Evolutionary conservation across 2,888 invertebrate genomes (phyloP).

Genomic region (Megaustenia siamemsis): DNA sequence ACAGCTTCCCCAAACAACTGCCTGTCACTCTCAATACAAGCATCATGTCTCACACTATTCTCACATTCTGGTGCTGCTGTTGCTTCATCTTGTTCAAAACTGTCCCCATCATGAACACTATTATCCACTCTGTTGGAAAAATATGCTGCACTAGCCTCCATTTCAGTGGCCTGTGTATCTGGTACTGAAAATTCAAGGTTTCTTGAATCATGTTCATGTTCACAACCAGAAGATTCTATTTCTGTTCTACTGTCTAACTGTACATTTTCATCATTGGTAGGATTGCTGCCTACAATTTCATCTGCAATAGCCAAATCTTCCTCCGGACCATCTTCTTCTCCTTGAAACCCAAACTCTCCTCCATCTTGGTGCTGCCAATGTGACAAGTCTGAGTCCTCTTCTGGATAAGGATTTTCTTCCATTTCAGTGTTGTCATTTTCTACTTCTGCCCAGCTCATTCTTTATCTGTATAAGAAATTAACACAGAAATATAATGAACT

Average conservation of each 20-base stretch:
- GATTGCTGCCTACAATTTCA: neutral
- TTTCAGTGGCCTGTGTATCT: neutral
- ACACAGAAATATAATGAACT: neutral
- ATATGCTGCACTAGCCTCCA: neutral
- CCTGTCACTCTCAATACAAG: constrained; percentile 51
- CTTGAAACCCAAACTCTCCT: constrained; percentile 7
- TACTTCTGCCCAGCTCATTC: constrained; percentile 50
- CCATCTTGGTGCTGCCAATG: constrained; percentile 1
- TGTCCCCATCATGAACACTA: constrained; percentile 17
- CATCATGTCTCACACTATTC: constrained; percentile 18
- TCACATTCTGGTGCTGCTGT: constrained; percentile 48
- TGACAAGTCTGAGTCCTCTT: constrained; percentile 58
- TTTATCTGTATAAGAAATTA: constrained; percentile 38
- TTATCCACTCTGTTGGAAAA: neutral
- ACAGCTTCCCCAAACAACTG: constrained; percentile 27
- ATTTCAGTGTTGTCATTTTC: constrained; percentile 53
- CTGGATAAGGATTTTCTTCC: constrained; percentile 61
- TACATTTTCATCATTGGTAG: constrained; percentile 10
- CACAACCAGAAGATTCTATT: neutral
- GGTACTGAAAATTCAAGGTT: neutral
- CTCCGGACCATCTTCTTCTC: constrained; percentile 49
- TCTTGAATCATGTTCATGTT: neutral
- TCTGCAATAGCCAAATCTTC: constrained; percentile 42
- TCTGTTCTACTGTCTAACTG: neutral
- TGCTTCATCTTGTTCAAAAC: constrained; percentile 52